phyloP scores from a whole-genome alignment of 2,888 invertebrate genomes.

The Andrena hattorfiana region DNA sequence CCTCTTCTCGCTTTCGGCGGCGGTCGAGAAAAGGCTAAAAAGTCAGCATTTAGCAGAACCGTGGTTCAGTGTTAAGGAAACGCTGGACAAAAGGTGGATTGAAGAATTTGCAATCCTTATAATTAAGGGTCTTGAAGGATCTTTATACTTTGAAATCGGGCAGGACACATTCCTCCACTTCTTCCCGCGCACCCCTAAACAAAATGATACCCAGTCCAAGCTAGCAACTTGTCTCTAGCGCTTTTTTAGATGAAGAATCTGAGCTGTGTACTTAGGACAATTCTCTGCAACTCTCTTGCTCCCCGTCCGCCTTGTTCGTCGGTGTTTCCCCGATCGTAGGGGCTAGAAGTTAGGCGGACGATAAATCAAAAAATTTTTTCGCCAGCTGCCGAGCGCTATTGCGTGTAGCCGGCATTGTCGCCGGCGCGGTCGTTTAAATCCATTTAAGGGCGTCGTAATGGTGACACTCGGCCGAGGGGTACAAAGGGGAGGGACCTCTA shows the following conservation, averaged over 20 bases:
- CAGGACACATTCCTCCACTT: too few species aligned
- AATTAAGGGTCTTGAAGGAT: too few species aligned
- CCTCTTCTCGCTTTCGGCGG: conserved; percentile 30
- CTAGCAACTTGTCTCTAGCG: conserved; percentile 16
- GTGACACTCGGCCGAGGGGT: conserved; percentile 30
- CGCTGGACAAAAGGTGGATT: too few species aligned
- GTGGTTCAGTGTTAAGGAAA: too few species aligned
- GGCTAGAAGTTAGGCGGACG: conserved; percentile 57
- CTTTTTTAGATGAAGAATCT: conserved; percentile 19
- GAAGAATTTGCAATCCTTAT: too few species aligned
- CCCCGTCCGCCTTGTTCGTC: conserved; percentile 22
- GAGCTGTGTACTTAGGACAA: conserved; percentile 68
- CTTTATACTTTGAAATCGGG: too few species aligned
- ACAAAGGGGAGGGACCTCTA: conserved; percentile 53
- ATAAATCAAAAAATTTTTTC: conserved; percentile 71
- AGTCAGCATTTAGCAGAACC: too few species aligned
- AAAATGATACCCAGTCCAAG: too few species aligned
- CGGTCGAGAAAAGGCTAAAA: background rate
- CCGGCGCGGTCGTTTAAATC: conserved; percentile 73
- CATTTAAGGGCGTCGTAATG: conserved; percentile 70
- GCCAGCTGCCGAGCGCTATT: conserved; percentile 71
- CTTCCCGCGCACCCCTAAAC: too few species aligned
- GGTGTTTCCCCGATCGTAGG: conserved; percentile 22
- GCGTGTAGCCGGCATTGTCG: conserved; percentile 72
- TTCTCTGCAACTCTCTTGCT: conserved; percentile 10